These are phyloP conservation scores for Aleiodes testaceus DNA, from an alignment of 2,888 invertebrate species.

Conservation along the genomic window DNA sequence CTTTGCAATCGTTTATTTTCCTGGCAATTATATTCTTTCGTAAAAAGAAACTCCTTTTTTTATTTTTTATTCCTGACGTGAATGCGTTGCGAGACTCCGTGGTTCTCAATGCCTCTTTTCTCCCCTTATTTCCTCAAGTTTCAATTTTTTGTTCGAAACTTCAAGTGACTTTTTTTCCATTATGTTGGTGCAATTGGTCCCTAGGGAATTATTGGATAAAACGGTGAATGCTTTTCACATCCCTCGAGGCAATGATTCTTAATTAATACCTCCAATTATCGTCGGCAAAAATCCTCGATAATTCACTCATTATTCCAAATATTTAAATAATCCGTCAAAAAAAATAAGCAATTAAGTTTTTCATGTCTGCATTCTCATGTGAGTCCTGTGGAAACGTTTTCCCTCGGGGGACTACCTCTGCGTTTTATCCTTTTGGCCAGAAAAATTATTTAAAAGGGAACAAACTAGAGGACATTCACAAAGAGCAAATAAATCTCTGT, in stretches of 20 bases:
- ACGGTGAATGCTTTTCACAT: background rate
- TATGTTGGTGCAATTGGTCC: constrained; percentile 11
- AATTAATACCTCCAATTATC: constrained; percentile 3
- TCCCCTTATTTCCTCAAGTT: background rate
- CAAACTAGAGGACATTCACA: too few species aligned
- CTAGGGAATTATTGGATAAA: background rate
- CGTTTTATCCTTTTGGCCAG: too few species aligned
- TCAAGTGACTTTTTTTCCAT: constrained; percentile 30
- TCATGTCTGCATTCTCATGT: too few species aligned
- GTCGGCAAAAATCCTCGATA: background rate
- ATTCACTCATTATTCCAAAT: too few species aligned
- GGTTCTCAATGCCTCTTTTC: constrained; percentile 22
- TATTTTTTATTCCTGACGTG: constrained; percentile 57
- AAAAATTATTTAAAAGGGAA: too few species aligned
- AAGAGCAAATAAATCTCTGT: too few species aligned
- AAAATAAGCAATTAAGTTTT: too few species aligned
- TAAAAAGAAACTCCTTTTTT: constrained; percentile 67
- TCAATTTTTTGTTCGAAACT: background rate
- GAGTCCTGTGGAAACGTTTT: too few species aligned
- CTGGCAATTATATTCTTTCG: constrained; percentile 71
- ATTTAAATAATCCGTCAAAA: too few species aligned
- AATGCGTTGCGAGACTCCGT: constrained; percentile 40
- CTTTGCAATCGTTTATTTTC: constrained; percentile 70
- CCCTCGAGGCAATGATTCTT: constrained; percentile 15
- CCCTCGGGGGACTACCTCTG: too few species aligned